These are phyloP conservation scores for Nyctibius bracteatus DNA, from an alignment of 2,113 vertebrate genomes.

Conservation along the genomic window DNA sequence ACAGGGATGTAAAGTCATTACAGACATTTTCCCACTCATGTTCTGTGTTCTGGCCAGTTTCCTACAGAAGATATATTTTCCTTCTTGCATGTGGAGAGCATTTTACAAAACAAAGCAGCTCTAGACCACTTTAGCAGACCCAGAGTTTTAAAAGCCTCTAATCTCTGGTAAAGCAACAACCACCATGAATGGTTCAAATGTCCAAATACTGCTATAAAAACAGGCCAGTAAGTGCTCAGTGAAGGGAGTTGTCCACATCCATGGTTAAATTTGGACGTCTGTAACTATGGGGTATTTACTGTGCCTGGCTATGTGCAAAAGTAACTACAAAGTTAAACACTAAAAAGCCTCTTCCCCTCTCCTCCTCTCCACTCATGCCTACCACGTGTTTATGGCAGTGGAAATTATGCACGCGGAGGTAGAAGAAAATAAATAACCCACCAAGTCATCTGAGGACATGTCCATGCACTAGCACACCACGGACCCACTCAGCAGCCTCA, in stretches of 20 bases:
- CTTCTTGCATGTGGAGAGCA: not conserved
- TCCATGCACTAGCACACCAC: not conserved
- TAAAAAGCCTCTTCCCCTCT: not conserved
- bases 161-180: not conserved
- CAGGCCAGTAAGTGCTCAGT: not conserved
- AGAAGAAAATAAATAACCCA: conserved; percentile 35
- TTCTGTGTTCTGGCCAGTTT: not conserved
- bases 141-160: not conserved
- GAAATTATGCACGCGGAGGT: not conserved
- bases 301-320: not conserved
- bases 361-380: not conserved
- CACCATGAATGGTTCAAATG: not conserved
- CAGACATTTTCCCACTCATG: not conserved
- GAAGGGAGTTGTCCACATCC: conserved; percentile 3
- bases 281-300: not conserved
- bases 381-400: not conserved
- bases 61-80: not conserved
- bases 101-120: not conserved
- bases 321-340: not conserved
- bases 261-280: not conserved
- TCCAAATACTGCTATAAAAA: not conserved
- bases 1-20: not conserved
- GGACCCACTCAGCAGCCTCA: not conserved
- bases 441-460: not conserved
- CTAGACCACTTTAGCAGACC: not conserved